Percentiles rank a stretch among this genome's conserved stretches.
Conservation (phyloP, 1,140 invertebrate species). For the Laodelphax striatellus region DNA sequence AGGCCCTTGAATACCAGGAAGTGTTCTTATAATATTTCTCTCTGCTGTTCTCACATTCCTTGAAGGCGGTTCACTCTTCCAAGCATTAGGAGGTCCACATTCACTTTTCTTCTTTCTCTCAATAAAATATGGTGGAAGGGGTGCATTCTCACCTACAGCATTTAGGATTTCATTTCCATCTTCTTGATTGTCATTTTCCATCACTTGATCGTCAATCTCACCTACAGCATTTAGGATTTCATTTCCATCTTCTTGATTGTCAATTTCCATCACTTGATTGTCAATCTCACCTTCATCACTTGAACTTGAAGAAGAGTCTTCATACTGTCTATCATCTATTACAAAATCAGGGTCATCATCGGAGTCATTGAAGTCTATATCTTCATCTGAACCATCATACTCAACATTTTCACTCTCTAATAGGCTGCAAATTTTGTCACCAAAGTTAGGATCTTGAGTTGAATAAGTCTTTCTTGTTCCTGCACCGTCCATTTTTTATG, state of each 20-base stretch:
- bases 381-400: too few species aligned
- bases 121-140: neutral
- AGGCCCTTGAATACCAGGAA: neutral
- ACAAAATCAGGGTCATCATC: slow-evolving; percentile 1
- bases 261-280: neutral
- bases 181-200: neutral
- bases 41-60: neutral
- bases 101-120: slow-evolving; percentile 1
- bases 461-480: neutral
- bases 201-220: neutral
- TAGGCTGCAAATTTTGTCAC: too few species aligned
- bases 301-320: neutral
- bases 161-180: neutral
- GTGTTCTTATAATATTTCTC: neutral
- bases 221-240: neutral
- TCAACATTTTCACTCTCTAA: too few species aligned
- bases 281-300: neutral
- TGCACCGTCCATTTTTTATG: neutral
- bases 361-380: neutral
- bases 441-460: neutral
- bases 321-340: neutral
- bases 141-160: neutral
- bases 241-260: neutral
- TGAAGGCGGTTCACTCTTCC: neutral
- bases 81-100: neutral